Evolutionary conservation across 2,797 vertebrate species (phyloP), one percentile per base, ranked within the genome.

Genomic region (Urophycis tenuis): DNA sequence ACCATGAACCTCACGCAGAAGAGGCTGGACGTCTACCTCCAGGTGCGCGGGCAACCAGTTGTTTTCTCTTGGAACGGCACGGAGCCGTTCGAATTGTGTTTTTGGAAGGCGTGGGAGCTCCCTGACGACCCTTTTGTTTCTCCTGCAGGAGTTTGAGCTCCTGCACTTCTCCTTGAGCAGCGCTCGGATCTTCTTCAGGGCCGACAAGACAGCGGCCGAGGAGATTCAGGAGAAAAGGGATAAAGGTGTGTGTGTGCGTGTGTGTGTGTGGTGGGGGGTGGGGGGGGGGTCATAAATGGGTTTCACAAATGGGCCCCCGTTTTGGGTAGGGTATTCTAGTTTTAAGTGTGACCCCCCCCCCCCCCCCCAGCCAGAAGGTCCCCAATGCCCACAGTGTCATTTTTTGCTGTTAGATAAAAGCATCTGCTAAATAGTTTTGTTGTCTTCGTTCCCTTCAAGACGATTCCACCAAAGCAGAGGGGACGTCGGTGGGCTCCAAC

Each of bases 1-100:
- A 99, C 98, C 0, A 99, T 99, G 97, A 99, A 97, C 85, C 95
- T 99, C 67, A 99, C 98, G 1, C 97, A 99, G 91, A 99, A 99
- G 89, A 93, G 97, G 76, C 91, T 99, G 84, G 96, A 99, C 49
- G 81, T 97, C 80, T 98, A 94, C 90, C 93, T 99, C 60, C 97
- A 98, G 97, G 97, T 97, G 90, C 34, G 25, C 3, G 6, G 29
- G 14, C 36, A 2, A 53, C 8, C 33, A n/a, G 35, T 33, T 35
- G 3, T 35, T 22, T 35, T 17, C 22, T 72, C 35, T 35, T 72
- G 19, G 33, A 71, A 29, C 22, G 22, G 64, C 22, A 25, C 5
- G 64, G 64, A n/a, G 10, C 10, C n/a, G 10, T 69, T 69, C 30
- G 17, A 25, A 36, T n/a, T n/a, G n/a, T n/a, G n/a, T n/a, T n/a